Base-by-base conservation (phyloP, 1,140 invertebrate genomes). In the Microplitis mediator region DNA sequence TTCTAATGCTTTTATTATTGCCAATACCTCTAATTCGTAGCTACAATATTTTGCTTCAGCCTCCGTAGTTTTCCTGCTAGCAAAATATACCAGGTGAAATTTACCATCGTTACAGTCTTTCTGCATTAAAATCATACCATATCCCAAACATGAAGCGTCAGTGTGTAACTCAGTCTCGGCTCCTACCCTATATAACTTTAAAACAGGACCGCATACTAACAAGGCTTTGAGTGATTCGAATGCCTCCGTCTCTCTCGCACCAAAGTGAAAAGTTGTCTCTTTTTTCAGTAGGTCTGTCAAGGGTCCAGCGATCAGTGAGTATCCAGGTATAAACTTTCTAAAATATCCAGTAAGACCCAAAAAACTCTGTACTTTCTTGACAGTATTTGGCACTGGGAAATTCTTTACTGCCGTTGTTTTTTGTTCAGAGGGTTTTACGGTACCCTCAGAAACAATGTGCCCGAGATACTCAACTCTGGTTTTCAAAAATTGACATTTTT, bases 291-390 rank as follows among this genome's bases (percentile, higher is more conserved):
- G 51, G 56, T 76, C 50, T 0, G 72, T 64, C 13, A 83, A 69
- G 4, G 80, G 81, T 74, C 63, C 61, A 13, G 76, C 80, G n/a
- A 81, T 76, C 5, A 72, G 32, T 3, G 79, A 31, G 71, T 78
- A 82, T 8, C 50, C 35, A 8, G 70, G 60, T 16, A 83, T 77
- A 69, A 82, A 81, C 76, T 76, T 79, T 4, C 79, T 35, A 73
- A 84, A 82, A 77, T 82, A 83, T 36, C 74, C 78, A 0, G 79
- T 79, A 50, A 83, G 61, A 4, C 81, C 81, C 6, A 84, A 58
- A 73, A 81, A 84, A 56, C 70, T 65, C 69, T 84, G 74, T 0
- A 84, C 65, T 61, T 78, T 23, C 56, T 79, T 80, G 1, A 78
- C 69, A 39, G 69, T 81, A 14, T 65, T 69, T 13, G 84, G 84